Evolutionary conservation across 1,140 invertebrate genomes (phyloP), one percentile per base, ranked within the genome.

Genomic region (Hyposmocoma kahamanoa): DNA sequence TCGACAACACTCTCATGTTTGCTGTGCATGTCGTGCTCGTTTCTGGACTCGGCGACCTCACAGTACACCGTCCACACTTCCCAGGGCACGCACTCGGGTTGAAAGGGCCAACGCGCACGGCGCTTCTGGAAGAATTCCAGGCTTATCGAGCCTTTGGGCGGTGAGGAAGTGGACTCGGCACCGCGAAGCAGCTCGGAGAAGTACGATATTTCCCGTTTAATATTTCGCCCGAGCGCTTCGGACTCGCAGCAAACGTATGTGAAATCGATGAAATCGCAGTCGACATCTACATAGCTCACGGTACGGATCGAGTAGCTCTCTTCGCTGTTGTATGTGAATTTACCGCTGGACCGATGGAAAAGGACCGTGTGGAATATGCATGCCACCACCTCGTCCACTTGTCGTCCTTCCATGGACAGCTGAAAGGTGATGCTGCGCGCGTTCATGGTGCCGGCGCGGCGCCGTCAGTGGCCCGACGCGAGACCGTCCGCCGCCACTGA

Each of bases 191-290:
- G 91, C 67, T 97, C 94, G 36, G 95, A 95, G 83, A 98, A 98
- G 13, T 90, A 88, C 32, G 92, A 92, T 47, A 98, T 94, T 69
- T 97, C 95, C 42, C 90, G 88, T 63, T 93, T 94, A 4, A 98
- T 85, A 30, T 87, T 90, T 28, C 90, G 87, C 41, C 93, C 92
- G 1, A 99, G 87, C 39, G 90, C 90, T 1, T 91, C 87, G 1
- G 96, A 98, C 42, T 95, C 92, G 86, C 96, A 97, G 79, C 96
- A 96, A 0, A 98, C 97, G 84, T 99, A 99, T 21, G 97, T 98
- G 66, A 98, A 95, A 85, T 98, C 97, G 56, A 99, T 95, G 76
- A 97, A 98, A 86, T 98, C 95, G 88, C 97, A 99, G 73, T 98
- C 95, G 8, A 98, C 95, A 87, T 99, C 97, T 59, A 95, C 94